phyloP scores from a whole-genome alignment of 2,797 vertebrate species.

The Pitangus sulphuratus region DNA sequence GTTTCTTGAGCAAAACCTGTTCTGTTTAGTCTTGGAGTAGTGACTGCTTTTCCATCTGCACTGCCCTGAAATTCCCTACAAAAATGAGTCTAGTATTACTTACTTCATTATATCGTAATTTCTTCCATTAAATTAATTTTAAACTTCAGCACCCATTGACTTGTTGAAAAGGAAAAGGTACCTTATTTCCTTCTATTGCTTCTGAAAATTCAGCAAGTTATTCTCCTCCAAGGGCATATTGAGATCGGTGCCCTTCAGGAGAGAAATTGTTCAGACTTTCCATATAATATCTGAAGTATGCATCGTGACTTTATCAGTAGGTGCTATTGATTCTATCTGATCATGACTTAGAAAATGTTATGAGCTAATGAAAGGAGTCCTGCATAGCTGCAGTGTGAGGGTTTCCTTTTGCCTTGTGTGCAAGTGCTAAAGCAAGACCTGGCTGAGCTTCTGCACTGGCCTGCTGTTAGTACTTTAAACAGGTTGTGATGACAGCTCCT shows the following conservation, averaged over 20 bases:
- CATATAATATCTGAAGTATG: background rate
- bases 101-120: background rate
- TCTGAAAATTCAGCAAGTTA: background rate
- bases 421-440: background rate
- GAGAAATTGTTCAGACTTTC: slow-evolving; percentile 31
- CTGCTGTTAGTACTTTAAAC: background rate
- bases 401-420: background rate
- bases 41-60: background rate
- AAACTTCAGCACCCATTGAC: background rate
- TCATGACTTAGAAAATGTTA: background rate
- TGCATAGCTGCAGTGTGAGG: background rate
- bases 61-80: background rate
- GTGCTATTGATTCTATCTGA: background rate
- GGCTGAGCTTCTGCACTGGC: background rate
- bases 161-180: background rate
- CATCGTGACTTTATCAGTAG: background rate
- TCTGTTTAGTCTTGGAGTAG: background rate
- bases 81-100: background rate
- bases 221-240: background rate
- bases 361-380: background rate
- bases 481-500: slow-evolving; percentile 28
- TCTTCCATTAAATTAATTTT: background rate
- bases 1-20: background rate
- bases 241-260: background rate
- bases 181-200: background rate